Base-by-base conservation (phyloP, 2,888 invertebrate species). In the Sphinx pinastri region DNA sequence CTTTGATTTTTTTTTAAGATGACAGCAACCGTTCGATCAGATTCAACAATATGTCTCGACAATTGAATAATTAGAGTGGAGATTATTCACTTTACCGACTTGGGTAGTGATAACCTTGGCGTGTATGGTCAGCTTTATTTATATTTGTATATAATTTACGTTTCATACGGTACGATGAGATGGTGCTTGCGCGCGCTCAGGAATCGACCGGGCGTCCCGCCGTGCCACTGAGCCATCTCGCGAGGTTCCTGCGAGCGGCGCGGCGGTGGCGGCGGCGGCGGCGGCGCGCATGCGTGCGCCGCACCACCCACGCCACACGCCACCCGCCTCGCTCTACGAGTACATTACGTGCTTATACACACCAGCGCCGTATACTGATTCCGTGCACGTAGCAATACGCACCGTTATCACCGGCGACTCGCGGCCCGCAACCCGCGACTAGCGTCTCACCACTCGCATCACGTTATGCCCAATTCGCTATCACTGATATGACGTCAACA, bases 121-220 rank as follows among this genome's bases (percentile, higher is more conserved):
- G 55, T 69, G 45, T 75, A 69, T 68, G 67, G 71, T 68, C 71
- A 71, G 70, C 74, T 74, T 75, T 76, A 74, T 78, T 77, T 74
- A 75, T 77, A 80, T 81, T 80, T 81, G 80, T 77, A 76, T 79
- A 75, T 73, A 79, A 79, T 82, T 86, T 83, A 84, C 84, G 84
- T 85, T 81, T 82, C 77, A 82, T 83, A 84, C 81, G 82, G 80
- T 83, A 83, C 79, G 76, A 73, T 77, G 79, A 81, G 77, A 77
- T 74, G 76, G 79, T 79, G 77, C 84, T 86, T 79, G 83, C 86
- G 87, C 87, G 89, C 88, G 83, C 87, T 87, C 88, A 88, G 87
- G 90, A 90, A 92, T 92, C 93, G 93, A 93, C 92, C 93, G 87
- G 88, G 90, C 89, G 86, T 89, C 88, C 89, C 90, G 90, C 87